Percentiles rank a stretch among this genome's conserved stretches.
These are phyloP conservation scores for Hydra vulgaris DNA, from an alignment of 30 jellyfish, hydroid and myxozoan species.

Conservation along the genomic window DNA sequence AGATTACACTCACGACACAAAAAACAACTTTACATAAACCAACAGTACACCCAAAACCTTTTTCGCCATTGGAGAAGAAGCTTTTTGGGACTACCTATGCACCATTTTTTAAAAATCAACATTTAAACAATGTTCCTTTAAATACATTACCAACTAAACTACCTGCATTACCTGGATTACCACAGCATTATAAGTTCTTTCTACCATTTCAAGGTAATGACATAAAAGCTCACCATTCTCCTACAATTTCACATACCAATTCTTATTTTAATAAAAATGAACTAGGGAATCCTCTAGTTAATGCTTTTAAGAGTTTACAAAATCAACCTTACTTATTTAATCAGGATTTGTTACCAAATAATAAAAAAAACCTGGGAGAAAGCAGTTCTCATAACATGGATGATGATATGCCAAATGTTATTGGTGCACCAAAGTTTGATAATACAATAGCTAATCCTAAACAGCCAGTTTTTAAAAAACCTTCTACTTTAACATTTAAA, in stretches of 20 bases:
- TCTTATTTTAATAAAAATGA: neutral
- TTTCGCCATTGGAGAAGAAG: neutral
- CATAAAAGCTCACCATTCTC: neutral
- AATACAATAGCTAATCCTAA: neutral
- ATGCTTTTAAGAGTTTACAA: neutral
- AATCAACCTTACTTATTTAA: neutral
- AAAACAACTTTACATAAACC: neutral
- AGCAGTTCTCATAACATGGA: neutral
- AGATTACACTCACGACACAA: neutral
- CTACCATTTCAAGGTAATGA: neutral
- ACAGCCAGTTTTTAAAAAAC: neutral
- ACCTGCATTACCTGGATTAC: too few relatives aligned
- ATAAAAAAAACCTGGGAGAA: neutral
- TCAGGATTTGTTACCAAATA: neutral
- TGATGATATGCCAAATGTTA: neutral
- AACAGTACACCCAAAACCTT: neutral
- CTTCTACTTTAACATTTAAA: neutral
- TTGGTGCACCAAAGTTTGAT: conserved; percentile 9
- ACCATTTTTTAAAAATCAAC: neutral
- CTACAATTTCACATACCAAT: neutral
- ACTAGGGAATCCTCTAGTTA: neutral
- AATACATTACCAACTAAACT: neutral
- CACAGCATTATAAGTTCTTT: neutral
- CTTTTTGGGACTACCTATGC: neutral
- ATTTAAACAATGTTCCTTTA: neutral